phyloP scores from a whole-genome alignment of 2,797 vertebrate genomes.

The Muscicapa comitata region DNA sequence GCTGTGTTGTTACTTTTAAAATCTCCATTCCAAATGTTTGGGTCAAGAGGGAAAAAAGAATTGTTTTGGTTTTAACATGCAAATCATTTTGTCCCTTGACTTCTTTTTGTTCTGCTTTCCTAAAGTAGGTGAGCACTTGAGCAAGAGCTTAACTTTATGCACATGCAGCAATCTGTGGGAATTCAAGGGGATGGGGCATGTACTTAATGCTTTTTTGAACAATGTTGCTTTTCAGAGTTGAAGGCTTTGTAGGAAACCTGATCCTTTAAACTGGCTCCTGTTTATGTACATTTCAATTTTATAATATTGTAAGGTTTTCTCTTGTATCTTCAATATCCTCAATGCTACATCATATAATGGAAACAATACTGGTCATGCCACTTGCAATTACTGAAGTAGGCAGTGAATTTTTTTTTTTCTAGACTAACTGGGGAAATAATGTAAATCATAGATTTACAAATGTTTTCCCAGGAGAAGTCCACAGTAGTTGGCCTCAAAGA shows the following conservation, averaged over 20 bases:
- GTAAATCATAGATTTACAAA: slow-evolving; percentile 7
- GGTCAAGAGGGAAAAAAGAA: not conserved
- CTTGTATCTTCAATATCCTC: slow-evolving; percentile 17
- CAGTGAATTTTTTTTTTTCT: not conserved
- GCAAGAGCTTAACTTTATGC: slow-evolving; percentile 20
- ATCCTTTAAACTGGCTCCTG: slow-evolving; percentile 37
- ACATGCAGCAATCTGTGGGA: not conserved
- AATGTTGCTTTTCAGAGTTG: slow-evolving; percentile 32
- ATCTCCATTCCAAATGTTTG: not conserved
- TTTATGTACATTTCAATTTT: slow-evolving; percentile 42
- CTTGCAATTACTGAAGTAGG: slow-evolving; percentile 29
- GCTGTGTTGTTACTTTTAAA: not conserved
- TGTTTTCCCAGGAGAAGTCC: not conserved
- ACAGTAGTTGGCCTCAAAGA: not conserved
- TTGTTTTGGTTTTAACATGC: not conserved
- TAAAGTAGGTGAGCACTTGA: not conserved
- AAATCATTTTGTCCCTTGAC: not conserved
- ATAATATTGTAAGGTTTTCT: slow-evolving; percentile 18
- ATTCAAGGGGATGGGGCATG: not conserved
- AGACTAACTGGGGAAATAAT: not conserved
- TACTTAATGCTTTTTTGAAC: slow-evolving; percentile 11
- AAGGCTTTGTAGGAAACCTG: slow-evolving; percentile 13
- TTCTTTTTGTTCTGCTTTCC: not conserved
- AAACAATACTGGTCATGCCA: slow-evolving; percentile 2
- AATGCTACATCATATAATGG: slow-evolving; percentile 16